Conservation (phyloP, 2,113 vertebrate genomes). For the Propithecus coquereli region DNA sequence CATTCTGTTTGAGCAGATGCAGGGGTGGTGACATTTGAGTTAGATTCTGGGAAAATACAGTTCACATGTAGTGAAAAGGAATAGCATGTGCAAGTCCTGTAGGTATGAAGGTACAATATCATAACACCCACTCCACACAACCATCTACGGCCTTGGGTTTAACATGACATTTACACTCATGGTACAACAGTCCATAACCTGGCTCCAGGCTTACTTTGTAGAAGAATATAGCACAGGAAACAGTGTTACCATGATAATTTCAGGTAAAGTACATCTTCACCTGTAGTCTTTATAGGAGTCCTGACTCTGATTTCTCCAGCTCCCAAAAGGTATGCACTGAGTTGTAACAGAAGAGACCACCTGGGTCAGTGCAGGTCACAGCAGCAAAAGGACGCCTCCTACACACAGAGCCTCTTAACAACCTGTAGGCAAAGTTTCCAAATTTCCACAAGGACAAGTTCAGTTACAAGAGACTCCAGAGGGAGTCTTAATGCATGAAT, state of each 20-base stretch:
- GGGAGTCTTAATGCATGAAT: not conserved
- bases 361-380: not conserved
- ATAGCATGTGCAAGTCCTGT: not conserved
- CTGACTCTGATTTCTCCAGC: not conserved
- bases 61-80: not conserved
- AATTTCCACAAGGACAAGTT: not conserved
- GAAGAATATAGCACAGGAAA: not conserved
- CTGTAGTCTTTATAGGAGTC: not conserved
- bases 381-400: not conserved
- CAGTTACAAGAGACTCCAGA: not conserved
- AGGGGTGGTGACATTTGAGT: no score
- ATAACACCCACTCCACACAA: not conserved
- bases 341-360: not conserved
- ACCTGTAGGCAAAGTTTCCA: not conserved
- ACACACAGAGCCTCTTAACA: not conserved
- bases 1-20: not conserved
- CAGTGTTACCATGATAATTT: not conserved
- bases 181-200: not conserved
- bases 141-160: not conserved
- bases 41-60: not conserved
- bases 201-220: not conserved
- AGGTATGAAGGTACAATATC: not conserved
- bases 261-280: not conserved
- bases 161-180: not conserved
- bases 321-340: not conserved